Evolutionary conservation across 2,113 vertebrate genomes (phyloP), one percentile per base, ranked within the genome.

Genomic region (Isurus oxyrinchus): DNA sequence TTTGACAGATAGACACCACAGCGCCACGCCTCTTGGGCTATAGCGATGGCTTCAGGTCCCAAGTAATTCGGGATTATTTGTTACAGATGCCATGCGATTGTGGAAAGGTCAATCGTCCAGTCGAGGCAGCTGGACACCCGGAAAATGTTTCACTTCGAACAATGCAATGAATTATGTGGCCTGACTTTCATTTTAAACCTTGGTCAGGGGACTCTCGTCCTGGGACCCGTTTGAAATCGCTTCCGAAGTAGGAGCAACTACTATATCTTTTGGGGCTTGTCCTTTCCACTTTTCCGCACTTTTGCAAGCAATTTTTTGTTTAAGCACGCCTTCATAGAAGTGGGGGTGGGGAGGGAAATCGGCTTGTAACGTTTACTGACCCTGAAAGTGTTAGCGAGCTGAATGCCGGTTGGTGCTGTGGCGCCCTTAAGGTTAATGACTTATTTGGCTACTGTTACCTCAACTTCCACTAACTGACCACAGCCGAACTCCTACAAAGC

Each of bases 1-100:
- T 91, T 91, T 91, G 88, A 91, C 55, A 55, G 88, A 91, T 91
- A 76, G 44, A 95, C 25, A 55, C 66, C 23, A 72, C 94, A 67
- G 61, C 93, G n/a, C 93, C 63, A 44, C 63, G n/a, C 27, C 94
- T 95, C 94, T 69, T 95, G 11, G 40, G 94, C 40, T 31, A 13
- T 95, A 27, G 3, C 40, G 44, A 76, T 95, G 40, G 3, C 4
- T 55, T 40, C 44, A 55, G 49, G 49, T 69, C 66, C 66, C 66
- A 35, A 49, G 67, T 31, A 72, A 95, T 63, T 72, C 66, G 25
- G 67, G 66, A 69, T 95, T 95, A 55, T 95, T 72, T 95, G 44
- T 95, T 76, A 95, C 67, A 95, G 67, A 95, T 53, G 40, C 7
- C 63, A 49, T 35, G 63, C 49, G 88, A 59, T 91, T 90, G 31